phyloP scores from a whole-genome alignment of 2,888 invertebrate genomes.

The Acanthococcus lagerstroemiae region DNA sequence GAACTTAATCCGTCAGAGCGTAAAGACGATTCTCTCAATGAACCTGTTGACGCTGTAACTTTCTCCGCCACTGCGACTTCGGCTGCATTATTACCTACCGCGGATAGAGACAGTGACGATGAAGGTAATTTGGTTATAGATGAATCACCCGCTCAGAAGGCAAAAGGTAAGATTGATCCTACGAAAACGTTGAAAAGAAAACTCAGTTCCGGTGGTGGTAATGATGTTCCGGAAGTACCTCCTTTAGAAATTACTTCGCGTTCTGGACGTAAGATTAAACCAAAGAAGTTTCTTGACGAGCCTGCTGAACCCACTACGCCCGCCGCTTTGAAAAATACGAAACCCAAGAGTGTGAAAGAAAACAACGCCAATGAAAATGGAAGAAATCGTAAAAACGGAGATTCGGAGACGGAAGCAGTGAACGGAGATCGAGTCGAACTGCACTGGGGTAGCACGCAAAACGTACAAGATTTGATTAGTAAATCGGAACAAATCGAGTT shows the following conservation, averaged over 20 bases:
- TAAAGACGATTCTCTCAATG: slow-evolving; percentile 6
- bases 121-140: slow-evolving; percentile 40
- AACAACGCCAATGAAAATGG: slow-evolving; percentile 29
- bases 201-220: slow-evolving; percentile 3
- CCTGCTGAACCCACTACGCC: slow-evolving; percentile 31
- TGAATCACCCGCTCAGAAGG: slow-evolving; percentile 38
- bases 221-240: slow-evolving; percentile 14
- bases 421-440: slow-evolving; percentile 12
- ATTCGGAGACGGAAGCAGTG: background rate
- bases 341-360: slow-evolving; percentile 16
- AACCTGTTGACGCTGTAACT: background rate
- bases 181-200: slow-evolving; percentile 33
- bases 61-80: slow-evolving; percentile 38
- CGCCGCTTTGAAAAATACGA: slow-evolving; percentile 18
- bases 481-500: slow-evolving; percentile 11
- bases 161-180: slow-evolving; percentile 30
- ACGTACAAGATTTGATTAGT: slow-evolving; percentile 3
- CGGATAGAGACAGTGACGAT: slow-evolving; percentile 33
- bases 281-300: slow-evolving; percentile 43
- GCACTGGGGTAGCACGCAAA: slow-evolving; percentile 13
- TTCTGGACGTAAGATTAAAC: slow-evolving; percentile 60
- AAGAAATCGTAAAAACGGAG: background rate
- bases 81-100: slow-evolving; percentile 16
- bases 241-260: slow-evolving; percentile 32
- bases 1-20: slow-evolving; percentile 46